Percentiles rank a stretch among this genome's conserved stretches.
phyloP scores from a whole-genome alignment of 2,113 vertebrate genomes.

The Eidolon helvum region DNA sequence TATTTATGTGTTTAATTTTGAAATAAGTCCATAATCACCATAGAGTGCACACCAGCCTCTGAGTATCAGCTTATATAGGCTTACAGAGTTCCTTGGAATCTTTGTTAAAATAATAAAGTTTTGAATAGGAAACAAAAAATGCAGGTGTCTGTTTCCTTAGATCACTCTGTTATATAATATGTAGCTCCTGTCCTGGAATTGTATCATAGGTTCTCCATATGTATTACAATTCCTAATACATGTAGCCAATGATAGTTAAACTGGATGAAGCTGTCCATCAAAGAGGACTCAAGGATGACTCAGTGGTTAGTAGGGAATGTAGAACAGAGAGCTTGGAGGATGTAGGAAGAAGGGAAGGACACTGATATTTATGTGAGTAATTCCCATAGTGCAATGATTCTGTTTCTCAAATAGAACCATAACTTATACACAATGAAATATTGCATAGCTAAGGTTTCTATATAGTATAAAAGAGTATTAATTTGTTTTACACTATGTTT shows the following conservation, averaged over 20 bases:
- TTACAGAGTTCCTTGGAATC: neutral
- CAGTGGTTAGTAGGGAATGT: neutral
- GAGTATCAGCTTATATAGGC: neutral
- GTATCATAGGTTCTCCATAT: neutral
- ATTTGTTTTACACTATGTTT: neutral
- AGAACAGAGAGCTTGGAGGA: neutral
- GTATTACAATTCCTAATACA: neutral
- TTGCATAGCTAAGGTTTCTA: neutral
- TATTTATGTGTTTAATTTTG: conserved; percentile 55
- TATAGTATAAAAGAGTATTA: neutral
- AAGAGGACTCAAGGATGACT: neutral
- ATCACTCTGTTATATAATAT: neutral
- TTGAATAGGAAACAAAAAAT: neutral
- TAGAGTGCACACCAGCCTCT: neutral
- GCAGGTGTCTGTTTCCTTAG: neutral
- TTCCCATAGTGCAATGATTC: neutral
- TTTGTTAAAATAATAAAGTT: neutral
- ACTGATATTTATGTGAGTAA: neutral
- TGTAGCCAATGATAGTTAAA: neutral
- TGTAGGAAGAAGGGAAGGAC: neutral
- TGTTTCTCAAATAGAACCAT: neutral
- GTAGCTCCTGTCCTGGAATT: neutral
- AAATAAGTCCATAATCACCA: neutral
- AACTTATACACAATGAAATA: neutral
- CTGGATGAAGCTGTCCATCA: neutral